Evolutionary conservation across 2,797 vertebrate species (phyloP), one percentile per base, ranked within the genome.

Genomic region (Furcifer pardalis): DNA sequence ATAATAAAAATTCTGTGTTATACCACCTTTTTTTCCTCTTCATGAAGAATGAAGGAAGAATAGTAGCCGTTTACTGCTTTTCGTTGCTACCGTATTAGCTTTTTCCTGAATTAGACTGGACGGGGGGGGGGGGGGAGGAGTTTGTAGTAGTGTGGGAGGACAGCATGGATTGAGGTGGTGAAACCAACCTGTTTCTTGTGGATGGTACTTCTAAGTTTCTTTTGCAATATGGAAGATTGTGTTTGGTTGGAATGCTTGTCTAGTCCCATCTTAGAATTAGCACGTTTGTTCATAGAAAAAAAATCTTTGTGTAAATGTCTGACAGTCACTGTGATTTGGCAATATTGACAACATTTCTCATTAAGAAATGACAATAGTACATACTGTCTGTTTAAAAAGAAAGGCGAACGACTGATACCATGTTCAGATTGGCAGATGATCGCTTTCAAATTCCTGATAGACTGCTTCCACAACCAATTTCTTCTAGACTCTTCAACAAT

Each of bases 161-260:
- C n/a, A 65, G 13, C 1, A n/a, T 15, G 4, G 30, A 60, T 40
- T 40, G 25, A 72, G 66, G 59, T 10, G 27, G 37, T 4, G 35
- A 72, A 69, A 30, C 71, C 15, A 42, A 19, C 35, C n/a, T 74
- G 71, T 5, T 15, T 93, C 91, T 95, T 90, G 89, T 88, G 85
- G 77, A 5, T 56, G 69, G 84, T 92, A 87, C n/a, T 93, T 17
- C 27, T 66, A 83, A 92, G 82, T 92, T 90, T 83, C 90, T 87
- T 87, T 86, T 88, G 90, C 84, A 49, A 32, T 87, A 79, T 15
- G 76, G 84, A 94, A 79, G 1, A 68, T 90, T 84, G 89, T 65
- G 49, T 66, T 89, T 84, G 80, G 30, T 83, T 17, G 71, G 85
- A 91, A 90, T 89, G 60, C 82, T 77, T 15, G 1, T 88, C 90